phyloP scores from a whole-genome alignment of 2,888 invertebrate species.

The Tillus elongatus region DNA sequence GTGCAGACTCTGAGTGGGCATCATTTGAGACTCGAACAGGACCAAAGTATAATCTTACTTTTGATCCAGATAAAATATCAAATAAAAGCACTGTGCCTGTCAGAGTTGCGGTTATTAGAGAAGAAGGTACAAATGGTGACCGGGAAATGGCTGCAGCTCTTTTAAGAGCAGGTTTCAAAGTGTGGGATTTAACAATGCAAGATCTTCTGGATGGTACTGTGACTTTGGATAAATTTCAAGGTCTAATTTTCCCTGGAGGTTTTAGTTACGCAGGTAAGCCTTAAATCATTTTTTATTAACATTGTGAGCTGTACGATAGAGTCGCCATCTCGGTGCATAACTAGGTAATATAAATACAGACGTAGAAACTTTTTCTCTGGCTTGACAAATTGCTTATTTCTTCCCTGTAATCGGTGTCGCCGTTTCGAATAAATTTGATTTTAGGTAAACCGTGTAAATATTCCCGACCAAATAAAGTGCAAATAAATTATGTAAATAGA shows the following conservation, averaged over 20 bases:
- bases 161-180: conserved; percentile 78
- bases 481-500: no score
- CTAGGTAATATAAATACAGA: no score
- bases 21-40: conserved; percentile 58
- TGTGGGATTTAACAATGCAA: conserved; percentile 92
- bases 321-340: no score
- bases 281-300: conserved; percentile 9
- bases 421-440: no score
- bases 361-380: no score
- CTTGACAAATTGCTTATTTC: no score
- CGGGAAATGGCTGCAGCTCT: conserved; percentile 93
- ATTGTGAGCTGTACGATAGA: no score
- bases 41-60: conserved; percentile 62
- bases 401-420: no score
- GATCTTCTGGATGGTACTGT: conserved; percentile 67
- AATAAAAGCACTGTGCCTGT: conserved; percentile 35
- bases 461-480: no score
- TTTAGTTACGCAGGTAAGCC: conserved; percentile 88
- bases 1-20: conserved; percentile 70
- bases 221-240: conserved; percentile 71
- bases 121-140: conserved; percentile 96
- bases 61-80: conserved; percentile 53
- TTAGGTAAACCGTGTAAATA: no score
- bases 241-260: conserved; percentile 94
- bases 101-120: conserved; percentile 84